Conservation (phyloP, 2,113 vertebrate species). For the Rhinogobius similis region DNA sequence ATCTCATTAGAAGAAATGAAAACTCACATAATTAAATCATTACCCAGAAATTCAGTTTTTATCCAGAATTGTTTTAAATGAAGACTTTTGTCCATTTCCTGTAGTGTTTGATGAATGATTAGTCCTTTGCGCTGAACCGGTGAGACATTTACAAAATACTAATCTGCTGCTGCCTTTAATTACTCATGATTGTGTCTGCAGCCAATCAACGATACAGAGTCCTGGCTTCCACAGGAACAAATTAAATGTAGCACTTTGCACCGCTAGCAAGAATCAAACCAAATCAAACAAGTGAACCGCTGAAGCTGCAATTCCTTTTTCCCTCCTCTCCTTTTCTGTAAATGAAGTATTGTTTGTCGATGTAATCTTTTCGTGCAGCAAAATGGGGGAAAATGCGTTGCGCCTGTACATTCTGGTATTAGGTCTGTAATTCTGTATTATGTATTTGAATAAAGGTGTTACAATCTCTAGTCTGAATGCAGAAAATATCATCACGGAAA, state of each 20-base stretch:
- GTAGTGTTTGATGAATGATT: background rate
- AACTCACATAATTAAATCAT: too few species aligned
- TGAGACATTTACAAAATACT: background rate
- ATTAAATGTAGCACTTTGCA: background rate
- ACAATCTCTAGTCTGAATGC: slow-evolving; percentile 20
- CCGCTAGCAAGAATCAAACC: background rate
- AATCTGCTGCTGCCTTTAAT: slow-evolving; percentile 27
- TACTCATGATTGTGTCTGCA: slow-evolving; percentile 8
- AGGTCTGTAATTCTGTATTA: slow-evolving; percentile 10
- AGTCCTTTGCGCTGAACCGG: background rate
- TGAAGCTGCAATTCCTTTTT: slow-evolving; percentile 3
- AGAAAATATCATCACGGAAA: background rate
- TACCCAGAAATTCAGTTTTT: too few species aligned
- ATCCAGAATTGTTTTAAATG: too few species aligned
- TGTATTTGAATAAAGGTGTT: slow-evolving; percentile 28
- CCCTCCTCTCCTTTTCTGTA: slow-evolving; percentile 1
- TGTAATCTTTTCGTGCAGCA: slow-evolving; percentile 18
- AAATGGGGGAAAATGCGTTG: background rate
- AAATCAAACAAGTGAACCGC: slow-evolving; percentile 7
- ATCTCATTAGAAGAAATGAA: too few species aligned
- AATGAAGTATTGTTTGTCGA: slow-evolving; percentile 25
- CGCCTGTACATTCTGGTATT: slow-evolving; percentile 11
- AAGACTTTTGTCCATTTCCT: background rate
- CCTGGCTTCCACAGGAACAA: slow-evolving; percentile 8
- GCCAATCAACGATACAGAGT: slow-evolving; percentile 6